Evolutionary conservation across 2,113 vertebrate genomes (phyloP).

Genomic region (Trinectes maculatus): DNA sequence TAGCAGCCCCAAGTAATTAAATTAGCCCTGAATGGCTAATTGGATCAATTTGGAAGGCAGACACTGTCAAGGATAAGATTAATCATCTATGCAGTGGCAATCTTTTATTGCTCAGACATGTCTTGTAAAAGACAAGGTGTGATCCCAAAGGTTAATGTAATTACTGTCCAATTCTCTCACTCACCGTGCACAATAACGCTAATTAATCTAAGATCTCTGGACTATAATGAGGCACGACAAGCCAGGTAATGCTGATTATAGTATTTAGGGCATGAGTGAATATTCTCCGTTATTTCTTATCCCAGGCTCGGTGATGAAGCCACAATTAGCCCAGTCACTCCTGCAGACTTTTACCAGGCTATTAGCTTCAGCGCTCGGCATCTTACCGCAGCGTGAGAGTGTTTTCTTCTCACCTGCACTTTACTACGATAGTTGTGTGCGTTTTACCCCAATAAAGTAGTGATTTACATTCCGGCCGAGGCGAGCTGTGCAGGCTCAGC

Average conservation of each 20-base stretch:
- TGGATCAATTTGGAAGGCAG: conserved; percentile 82
- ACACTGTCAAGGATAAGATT: conserved; percentile 82
- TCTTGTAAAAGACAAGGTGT: conserved; percentile 81
- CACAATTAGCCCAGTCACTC: conserved; percentile 52
- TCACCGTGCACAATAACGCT: conserved; percentile 75
- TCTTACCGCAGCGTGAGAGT: conserved; percentile 47
- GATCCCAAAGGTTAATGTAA: conserved; percentile 82
- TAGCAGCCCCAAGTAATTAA: conserved; percentile 74
- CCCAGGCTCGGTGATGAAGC: conserved; percentile 24
- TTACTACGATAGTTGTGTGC: conserved; percentile 77
- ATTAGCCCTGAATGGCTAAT: conserved; percentile 81
- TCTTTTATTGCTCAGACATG: conserved; percentile 76
- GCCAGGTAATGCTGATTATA: conserved; percentile 77
- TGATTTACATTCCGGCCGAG: conserved; percentile 92
- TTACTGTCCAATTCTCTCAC: conserved; percentile 79
- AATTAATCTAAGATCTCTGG: conserved; percentile 80
- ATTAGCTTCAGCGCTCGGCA: conserved; percentile 36
- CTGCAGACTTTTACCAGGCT: conserved; percentile 34
- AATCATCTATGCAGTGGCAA: conserved; percentile 80
- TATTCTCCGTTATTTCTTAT: conserved; percentile 50
- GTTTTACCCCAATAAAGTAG: conserved; percentile 85
- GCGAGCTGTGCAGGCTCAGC: conserved; percentile 83
- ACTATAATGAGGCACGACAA: conserved; percentile 72
- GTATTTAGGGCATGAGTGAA: conserved; percentile 65
- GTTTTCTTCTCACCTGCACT: conserved; percentile 67